Evolutionary conservation across 1,140 invertebrate genomes (phyloP), one percentile per base, ranked within the genome.

Genomic region (Brachionus calyciflorus): DNA sequence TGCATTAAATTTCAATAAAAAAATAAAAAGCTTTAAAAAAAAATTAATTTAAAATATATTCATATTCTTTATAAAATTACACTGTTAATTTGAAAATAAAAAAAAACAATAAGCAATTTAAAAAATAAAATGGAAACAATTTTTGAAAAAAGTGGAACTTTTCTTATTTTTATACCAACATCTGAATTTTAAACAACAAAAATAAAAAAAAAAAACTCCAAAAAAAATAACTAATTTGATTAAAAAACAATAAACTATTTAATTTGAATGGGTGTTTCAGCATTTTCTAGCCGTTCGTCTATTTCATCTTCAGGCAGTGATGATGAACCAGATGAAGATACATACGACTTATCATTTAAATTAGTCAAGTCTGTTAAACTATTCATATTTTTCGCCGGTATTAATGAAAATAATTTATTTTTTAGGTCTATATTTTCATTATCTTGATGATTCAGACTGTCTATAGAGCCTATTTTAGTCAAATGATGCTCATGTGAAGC

Each of bases 241-340:
- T n/a, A n/a, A n/a, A n/a, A n/a, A n/a, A n/a, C n/a, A n/a, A n/a
- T n/a, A n/a, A n/a, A n/a, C n/a, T n/a, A n/a, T n/a, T 60, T 40
- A 4, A 60, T 7, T 60, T 60, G 55, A 60, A 60, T 17, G 9
- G 33, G 55, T 17, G 33, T 60, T 40, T 7, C 0, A 17, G 26
- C 51, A 26, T 60, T 33, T 10, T 60, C 30, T 17, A 33, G 10
- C 37, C 17, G 55, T 12, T 65, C 60, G n/a, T 44, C 19, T 10
- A 65, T 44, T 26, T 65, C 60, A n/a, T 65, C 60, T 65, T 65
- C 60, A 24, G 60, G 60, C 37, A 65, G 28, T 21, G 44, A 46
- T 17, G 60, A 65, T 19, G 60, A 65, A 44, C 37, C 60, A 21
- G 60, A 65, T 12, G 60, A 65, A 44, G 40, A 44, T 14, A 4